Percentiles rank a stretch among this genome's conserved stretches.
Conservation (phyloP, 2,113 vertebrate species). For the Plecotus auritus region DNA sequence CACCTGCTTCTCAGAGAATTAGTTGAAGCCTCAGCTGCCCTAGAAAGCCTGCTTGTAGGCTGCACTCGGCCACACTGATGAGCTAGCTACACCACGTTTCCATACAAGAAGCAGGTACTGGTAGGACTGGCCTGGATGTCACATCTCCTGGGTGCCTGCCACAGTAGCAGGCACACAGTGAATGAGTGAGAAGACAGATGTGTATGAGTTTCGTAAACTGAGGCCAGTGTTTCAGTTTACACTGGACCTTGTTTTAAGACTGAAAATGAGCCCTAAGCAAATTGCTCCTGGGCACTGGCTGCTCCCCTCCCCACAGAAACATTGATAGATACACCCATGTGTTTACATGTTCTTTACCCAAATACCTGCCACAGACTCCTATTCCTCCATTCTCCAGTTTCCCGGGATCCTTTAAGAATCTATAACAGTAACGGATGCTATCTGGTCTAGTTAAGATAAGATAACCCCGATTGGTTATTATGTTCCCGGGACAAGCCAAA, state of each 20-base stretch:
- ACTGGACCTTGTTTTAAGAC: background rate
- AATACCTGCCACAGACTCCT: background rate
- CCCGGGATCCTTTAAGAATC: background rate
- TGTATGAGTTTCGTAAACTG: background rate
- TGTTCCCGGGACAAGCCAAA: background rate
- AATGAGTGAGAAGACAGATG: background rate
- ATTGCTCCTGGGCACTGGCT: background rate
- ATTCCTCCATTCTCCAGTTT: background rate
- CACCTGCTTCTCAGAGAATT: background rate
- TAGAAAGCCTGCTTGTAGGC: rapidly evolving
- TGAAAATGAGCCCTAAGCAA: background rate
- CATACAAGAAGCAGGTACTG: background rate
- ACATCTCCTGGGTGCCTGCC: background rate
- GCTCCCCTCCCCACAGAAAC: background rate
- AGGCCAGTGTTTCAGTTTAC: background rate
- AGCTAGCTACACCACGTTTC: background rate
- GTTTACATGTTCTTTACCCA: background rate
- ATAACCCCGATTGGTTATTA: background rate
- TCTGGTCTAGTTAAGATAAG: background rate
- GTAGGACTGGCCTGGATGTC: background rate
- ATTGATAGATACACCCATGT: rapidly evolving
- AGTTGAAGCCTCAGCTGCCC: background rate
- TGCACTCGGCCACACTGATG: rapidly evolving
- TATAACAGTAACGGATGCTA: background rate
- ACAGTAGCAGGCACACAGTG: background rate